phyloP scores from a whole-genome alignment of 1,140 invertebrate genomes.

The Aplysia californica region DNA sequence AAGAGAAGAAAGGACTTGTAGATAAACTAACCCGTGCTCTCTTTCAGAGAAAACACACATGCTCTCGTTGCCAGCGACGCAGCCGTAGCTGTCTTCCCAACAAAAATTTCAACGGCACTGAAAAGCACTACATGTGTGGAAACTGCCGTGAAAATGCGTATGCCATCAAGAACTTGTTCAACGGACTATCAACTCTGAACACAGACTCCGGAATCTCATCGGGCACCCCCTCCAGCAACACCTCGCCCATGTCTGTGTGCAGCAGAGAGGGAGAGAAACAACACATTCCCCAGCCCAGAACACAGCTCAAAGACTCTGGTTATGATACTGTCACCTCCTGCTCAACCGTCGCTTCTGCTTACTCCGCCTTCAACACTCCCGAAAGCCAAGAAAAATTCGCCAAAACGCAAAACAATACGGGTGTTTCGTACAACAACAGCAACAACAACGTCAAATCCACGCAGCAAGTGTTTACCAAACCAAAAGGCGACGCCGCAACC shows the following conservation, averaged over 20 bases:
- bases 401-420: background rate
- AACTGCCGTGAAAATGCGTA: conserved; percentile 1
- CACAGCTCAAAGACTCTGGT: conserved; percentile 17
- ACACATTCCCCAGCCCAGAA: background rate
- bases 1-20: background rate
- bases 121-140: conserved; percentile 19
- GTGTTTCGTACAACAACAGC: background rate
- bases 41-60: conserved; percentile 24
- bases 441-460: background rate
- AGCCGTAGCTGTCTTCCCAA: conserved; percentile 18
- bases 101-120: conserved; percentile 7
- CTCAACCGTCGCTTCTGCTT: conserved; percentile 14
- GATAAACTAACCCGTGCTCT: conserved; percentile 17
- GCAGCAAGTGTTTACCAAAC: no score
- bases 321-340: conserved; percentile 26
- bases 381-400: no score
- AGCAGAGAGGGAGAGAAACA: background rate
- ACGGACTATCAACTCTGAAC: background rate
- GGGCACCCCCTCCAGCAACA: background rate
- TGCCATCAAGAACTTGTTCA: conserved; percentile 12
- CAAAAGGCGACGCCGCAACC: background rate
- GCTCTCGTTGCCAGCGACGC: conserved; percentile 7
- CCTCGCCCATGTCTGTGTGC: background rate
- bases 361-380: conserved; percentile 12
- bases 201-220: background rate